A percentile compares a stretch with the other conserved stretches of the same genome.
These are phyloP conservation scores for Cariama cristata DNA, from an alignment of 2,113 vertebrate genomes.

Conservation along the genomic window DNA sequence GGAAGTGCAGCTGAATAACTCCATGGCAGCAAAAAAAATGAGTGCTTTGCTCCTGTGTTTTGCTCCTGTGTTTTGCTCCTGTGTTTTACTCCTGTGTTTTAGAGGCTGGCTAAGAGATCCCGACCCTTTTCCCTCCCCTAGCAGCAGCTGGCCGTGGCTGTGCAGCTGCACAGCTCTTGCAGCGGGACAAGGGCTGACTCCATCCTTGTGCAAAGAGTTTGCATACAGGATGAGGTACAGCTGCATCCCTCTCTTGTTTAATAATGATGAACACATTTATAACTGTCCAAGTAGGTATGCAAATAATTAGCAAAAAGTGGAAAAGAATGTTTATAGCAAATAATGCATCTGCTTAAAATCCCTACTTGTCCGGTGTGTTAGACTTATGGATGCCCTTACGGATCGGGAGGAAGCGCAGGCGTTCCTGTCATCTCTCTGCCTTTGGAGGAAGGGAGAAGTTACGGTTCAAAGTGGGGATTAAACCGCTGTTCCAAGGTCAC, in stretches of 20 bases:
- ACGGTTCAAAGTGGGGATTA: not conserved
- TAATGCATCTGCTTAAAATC: constrained; percentile 13
- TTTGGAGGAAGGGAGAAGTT: not conserved
- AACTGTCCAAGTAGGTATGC: not conserved
- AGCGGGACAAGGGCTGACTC: not conserved
- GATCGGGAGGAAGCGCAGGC: not conserved
- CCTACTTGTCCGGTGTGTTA: not conserved
- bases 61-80: not conserved
- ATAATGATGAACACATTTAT: not conserved
- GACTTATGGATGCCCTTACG: not conserved
- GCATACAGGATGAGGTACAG: not conserved
- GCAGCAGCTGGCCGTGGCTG: not conserved
- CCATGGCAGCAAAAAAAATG: not conserved
- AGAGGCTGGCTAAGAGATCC: not conserved
- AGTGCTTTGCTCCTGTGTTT: not conserved
- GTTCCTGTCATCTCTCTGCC: not conserved
- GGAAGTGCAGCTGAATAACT: not conserved
- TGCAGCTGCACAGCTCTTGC: constrained; percentile 34
- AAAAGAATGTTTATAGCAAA: constrained; percentile 7
- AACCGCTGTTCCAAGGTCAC: not conserved
- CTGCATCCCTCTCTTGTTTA: constrained; percentile 19
- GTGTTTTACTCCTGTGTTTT: not conserved
- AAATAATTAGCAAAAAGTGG: not conserved
- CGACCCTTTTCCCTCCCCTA: not conserved
- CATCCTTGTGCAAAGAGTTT: constrained; percentile 5